Percentiles rank a stretch among this genome's conserved stretches.
Conservation (phyloP, 2,113 vertebrate species). For the Mirza zaza region DNA sequence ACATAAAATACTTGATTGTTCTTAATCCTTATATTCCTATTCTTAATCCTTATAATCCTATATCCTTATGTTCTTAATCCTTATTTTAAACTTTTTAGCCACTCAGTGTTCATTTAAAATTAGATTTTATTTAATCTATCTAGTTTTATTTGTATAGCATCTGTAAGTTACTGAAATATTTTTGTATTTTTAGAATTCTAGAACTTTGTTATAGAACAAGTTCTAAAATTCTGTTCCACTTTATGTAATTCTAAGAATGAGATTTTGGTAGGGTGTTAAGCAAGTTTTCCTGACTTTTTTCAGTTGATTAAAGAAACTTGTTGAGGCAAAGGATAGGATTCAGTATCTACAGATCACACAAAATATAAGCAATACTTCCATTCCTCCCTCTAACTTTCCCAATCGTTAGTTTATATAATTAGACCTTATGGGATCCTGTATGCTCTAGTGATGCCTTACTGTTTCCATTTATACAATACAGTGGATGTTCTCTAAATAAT, state of each 20-base stretch:
- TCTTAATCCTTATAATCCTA: background rate
- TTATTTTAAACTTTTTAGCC: conserved; percentile 32
- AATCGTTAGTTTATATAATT: background rate
- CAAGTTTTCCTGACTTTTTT: conserved; percentile 17
- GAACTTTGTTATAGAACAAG: background rate
- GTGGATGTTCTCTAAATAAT: background rate
- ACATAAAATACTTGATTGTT: background rate
- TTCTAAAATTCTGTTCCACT: conserved; percentile 28
- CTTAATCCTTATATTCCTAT: background rate
- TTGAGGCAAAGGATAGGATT: background rate
- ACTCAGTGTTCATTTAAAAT: conserved; percentile 11
- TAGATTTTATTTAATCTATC: background rate
- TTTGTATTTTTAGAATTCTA: background rate
- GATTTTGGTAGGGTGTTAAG: background rate
- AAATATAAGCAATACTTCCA: background rate
- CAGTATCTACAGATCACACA: background rate
- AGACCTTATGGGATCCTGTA: background rate
- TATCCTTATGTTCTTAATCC: no score
- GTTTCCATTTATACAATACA: background rate
- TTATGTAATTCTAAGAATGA: conserved; percentile 39
- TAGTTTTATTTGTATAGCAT: background rate
- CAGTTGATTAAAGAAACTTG: background rate
- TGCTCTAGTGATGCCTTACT: background rate
- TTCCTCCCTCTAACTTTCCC: background rate
- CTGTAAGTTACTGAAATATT: background rate